phyloP scores from a whole-genome alignment of 2,797 vertebrate genomes.

The Valencia hispanica region DNA sequence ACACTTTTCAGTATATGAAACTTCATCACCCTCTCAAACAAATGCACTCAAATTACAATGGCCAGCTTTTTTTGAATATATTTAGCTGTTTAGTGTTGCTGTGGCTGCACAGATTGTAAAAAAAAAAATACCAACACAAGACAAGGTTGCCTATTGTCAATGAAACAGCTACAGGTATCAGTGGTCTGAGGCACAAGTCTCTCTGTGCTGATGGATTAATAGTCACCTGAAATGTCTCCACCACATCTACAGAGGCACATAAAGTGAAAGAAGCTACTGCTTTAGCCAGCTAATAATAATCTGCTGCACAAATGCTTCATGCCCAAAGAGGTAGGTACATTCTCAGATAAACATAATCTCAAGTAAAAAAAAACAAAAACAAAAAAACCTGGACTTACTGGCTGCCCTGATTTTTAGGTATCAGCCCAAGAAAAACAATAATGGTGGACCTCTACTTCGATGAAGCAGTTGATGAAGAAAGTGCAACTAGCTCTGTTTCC shows the following conservation, averaged over 20 bases:
- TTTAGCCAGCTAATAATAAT: background rate
- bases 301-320: background rate
- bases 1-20: background rate
- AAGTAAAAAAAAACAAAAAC: background rate
- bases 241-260: background rate
- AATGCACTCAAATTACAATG: too few species aligned
- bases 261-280: background rate
- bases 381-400: background rate
- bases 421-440: background rate
- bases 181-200: background rate
- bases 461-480: background rate
- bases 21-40: too few species aligned
- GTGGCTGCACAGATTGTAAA: background rate
- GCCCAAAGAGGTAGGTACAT: background rate
- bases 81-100: background rate
- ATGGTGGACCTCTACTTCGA: background rate
- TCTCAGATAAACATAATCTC: background rate
- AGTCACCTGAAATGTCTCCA: background rate
- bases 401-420: background rate
- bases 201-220: background rate
- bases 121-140: background rate
- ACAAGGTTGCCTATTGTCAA: background rate
- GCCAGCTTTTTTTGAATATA: too few species aligned
- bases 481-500: background rate
- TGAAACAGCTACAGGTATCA: background rate